phyloP scores from a whole-genome alignment of 2,797 vertebrate species.

The Hybognathus amarus region DNA sequence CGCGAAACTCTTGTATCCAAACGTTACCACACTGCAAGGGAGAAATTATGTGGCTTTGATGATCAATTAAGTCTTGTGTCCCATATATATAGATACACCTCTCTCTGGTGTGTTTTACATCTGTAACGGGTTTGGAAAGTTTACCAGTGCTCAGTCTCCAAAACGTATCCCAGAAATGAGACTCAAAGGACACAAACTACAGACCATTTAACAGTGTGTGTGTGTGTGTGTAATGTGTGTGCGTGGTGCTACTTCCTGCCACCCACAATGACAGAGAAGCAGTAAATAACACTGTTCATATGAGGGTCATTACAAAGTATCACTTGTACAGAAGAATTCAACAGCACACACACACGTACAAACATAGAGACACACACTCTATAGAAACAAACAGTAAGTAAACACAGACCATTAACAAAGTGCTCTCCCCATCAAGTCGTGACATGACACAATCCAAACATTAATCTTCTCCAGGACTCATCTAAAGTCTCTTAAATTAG shows the following conservation, averaged over 20 bases:
- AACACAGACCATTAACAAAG: background rate
- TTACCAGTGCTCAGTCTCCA: background rate
- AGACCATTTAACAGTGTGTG: background rate
- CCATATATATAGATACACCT: no score
- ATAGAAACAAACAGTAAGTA: background rate
- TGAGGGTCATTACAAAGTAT: slow-evolving; percentile 68
- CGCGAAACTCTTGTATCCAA: slow-evolving; percentile 47
- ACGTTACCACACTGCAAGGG: slow-evolving; percentile 17
- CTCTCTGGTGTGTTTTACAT: slow-evolving; percentile 27
- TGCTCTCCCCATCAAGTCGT: background rate
- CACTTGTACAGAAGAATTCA: slow-evolving; percentile 65
- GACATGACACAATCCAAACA: slow-evolving; percentile 29
- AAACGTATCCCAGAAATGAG: background rate
- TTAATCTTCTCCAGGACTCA: background rate
- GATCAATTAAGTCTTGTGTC: background rate
- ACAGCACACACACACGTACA: background rate
- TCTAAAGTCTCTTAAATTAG: background rate
- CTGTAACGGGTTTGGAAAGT: slow-evolving; percentile 11
- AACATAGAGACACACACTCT: background rate
- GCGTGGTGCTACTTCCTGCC: slow-evolving; percentile 42
- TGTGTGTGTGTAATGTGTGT: slow-evolving; percentile 36
- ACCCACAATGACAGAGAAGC: slow-evolving; percentile 57
- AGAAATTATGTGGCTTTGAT: slow-evolving; percentile 40
- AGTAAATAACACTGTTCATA: slow-evolving; percentile 64
- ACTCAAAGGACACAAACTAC: no score